Conservation (phyloP, 1,140 invertebrate species). For the Acarapis woodi region DNA sequence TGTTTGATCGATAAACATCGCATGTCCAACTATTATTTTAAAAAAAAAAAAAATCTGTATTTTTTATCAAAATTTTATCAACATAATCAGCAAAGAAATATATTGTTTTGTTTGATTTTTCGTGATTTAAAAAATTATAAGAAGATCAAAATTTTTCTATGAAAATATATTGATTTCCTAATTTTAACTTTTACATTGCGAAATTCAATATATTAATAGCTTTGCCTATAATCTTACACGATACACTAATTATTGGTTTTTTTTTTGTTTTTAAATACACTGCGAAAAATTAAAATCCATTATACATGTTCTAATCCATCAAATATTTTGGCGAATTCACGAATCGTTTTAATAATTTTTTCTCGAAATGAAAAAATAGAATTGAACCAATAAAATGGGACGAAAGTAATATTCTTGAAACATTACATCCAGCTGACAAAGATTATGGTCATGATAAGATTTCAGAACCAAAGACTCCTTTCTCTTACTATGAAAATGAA, state of each 20-base stretch:
- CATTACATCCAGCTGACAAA: slow-evolving; percentile 85
- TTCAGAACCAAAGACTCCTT: slow-evolving; percentile 91
- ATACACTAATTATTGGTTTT: background rate
- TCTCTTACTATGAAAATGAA: slow-evolving; percentile 35
- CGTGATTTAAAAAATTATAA: background rate
- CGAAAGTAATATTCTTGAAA: slow-evolving; percentile 96
- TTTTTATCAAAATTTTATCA: background rate
- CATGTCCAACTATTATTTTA: background rate
- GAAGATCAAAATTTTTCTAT: background rate
- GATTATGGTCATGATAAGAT: slow-evolving; percentile 99
- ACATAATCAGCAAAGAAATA: background rate
- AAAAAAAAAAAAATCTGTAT: background rate
- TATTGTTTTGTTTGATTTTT: background rate
- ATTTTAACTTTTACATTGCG: too few species aligned
- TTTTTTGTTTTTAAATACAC: background rate
- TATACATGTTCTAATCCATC: too few species aligned
- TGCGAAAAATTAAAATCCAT: background rate
- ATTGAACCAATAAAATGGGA: slow-evolving; percentile 92
- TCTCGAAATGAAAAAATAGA: slow-evolving; percentile 14
- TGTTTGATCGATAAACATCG: slow-evolving; percentile 1
- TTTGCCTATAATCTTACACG: background rate
- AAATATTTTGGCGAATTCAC: background rate
- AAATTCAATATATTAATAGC: slow-evolving; percentile 15
- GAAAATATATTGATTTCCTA: background rate
- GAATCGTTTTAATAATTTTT: background rate